Percentiles rank a stretch among this genome's conserved stretches.
These are phyloP conservation scores for Anagrus nilaparvatae DNA, from an alignment of 1,140 invertebrate species.

Conservation along the genomic window DNA sequence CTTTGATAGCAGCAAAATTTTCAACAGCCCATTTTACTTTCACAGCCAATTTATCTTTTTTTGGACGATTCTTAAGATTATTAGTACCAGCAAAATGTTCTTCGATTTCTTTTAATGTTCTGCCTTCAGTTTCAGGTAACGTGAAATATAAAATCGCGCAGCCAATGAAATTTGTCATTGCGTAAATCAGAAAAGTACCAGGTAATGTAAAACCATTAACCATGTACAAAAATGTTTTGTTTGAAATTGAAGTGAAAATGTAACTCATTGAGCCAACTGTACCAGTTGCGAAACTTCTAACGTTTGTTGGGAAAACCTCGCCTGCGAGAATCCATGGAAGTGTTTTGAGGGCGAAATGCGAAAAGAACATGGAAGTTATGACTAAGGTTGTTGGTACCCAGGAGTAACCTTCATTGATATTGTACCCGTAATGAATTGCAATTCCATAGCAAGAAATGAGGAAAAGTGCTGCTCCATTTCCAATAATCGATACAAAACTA, in stretches of 20 bases:
- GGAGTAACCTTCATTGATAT: constrained; percentile 36
- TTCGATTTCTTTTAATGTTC: constrained; percentile 60
- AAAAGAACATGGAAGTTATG: constrained; percentile 54
- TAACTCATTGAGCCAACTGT: constrained; percentile 59
- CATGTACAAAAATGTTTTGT: constrained; percentile 61
- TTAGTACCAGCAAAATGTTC: constrained; percentile 55
- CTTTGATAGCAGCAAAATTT: constrained; percentile 28
- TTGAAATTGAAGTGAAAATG: constrained; percentile 59
- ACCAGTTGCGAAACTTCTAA: constrained; percentile 56
- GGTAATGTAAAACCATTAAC: constrained; percentile 48
- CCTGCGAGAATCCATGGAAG: constrained; percentile 70
- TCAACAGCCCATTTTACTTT: constrained; percentile 37
- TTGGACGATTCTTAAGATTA: constrained; percentile 37
- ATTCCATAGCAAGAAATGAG: constrained; percentile 48
- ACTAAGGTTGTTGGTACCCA: constrained; percentile 61
- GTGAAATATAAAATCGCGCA: constrained; percentile 45
- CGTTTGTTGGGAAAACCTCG: constrained; percentile 47
- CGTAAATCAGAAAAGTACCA: constrained; percentile 60
- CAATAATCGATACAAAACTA: constrained; percentile 53
- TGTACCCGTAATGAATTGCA: constrained; percentile 21
- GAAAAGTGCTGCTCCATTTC: constrained; percentile 51
- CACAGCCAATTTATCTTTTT: constrained; percentile 18
- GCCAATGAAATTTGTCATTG: constrained; percentile 53
- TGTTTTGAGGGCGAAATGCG: constrained; percentile 57
- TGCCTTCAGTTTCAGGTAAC: constrained; percentile 75